These are phyloP conservation scores for Aradus depressus DNA, from an alignment of 2,888 invertebrate species.

Conservation along the genomic window DNA sequence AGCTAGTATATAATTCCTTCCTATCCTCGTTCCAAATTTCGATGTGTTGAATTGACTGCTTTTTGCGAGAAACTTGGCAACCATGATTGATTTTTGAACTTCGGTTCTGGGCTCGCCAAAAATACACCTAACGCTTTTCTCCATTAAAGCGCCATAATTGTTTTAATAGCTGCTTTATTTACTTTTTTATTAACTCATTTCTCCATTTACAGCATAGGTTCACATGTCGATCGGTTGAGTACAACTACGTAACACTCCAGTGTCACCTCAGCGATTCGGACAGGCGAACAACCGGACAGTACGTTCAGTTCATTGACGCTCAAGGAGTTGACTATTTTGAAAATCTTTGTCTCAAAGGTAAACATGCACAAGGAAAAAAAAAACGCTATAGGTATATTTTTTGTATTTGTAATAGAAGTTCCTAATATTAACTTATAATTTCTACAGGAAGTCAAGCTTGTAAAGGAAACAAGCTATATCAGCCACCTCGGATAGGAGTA, in stretches of 20 bases:
- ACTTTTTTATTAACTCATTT: too few relatives aligned
- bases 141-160: too few relatives aligned
- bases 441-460: constrained; percentile 61
- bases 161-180: too few relatives aligned
- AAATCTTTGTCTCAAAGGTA: constrained; percentile 77
- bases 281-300: constrained; percentile 73
- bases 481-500: constrained; percentile 74
- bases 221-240: constrained; percentile 82
- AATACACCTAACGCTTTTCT: too few relatives aligned
- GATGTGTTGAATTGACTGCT: too few relatives aligned
- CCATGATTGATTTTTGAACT: too few relatives aligned
- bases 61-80: too few relatives aligned
- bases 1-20: too few relatives aligned
- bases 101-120: too few relatives aligned
- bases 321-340: constrained; percentile 77
- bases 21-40: too few relatives aligned
- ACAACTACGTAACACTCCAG: constrained; percentile 84
- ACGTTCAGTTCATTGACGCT: constrained; percentile 81
- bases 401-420: background rate
- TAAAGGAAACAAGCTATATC: constrained; percentile 67
- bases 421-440: background rate
- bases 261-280: constrained; percentile 86
- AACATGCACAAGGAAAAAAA: constrained; percentile 17
- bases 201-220: constrained; percentile 60
- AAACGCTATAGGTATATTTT: background rate